A percentile compares a stretch with the other conserved stretches of the same genome.
phyloP scores from a whole-genome alignment of 2,797 vertebrate genomes.

The Schizothorax lantsangensis region DNA sequence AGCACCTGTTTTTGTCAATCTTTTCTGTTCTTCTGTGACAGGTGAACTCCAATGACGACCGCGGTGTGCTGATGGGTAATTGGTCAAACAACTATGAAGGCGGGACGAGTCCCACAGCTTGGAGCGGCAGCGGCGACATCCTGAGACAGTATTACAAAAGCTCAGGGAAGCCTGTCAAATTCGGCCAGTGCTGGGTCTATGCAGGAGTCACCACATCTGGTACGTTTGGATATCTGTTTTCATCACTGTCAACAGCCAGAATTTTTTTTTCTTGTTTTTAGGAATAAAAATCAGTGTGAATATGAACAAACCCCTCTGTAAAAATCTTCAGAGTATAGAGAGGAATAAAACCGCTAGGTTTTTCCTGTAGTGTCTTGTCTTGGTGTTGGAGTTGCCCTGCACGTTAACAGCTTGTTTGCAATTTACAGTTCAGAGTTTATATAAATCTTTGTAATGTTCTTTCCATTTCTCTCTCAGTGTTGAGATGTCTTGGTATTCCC shows the following conservation, averaged over 20 bases:
- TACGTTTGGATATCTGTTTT: conserved; percentile 33
- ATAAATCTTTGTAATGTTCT: no score
- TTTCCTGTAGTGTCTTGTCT: no score
- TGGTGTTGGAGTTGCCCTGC: no score
- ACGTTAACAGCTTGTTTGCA: no score
- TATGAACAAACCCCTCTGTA: no score
- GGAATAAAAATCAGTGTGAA: not conserved
- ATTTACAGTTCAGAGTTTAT: no score
- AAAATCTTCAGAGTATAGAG: no score
- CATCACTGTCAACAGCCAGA: not conserved
- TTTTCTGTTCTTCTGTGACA: conserved; percentile 58
- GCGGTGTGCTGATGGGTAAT: conserved; percentile 86
- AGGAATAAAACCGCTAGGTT: no score
- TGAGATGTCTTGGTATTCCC: conserved; percentile 89
- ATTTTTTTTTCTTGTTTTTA: not conserved
- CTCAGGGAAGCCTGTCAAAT: conserved; percentile 77
- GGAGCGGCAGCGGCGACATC: conserved; percentile 91
- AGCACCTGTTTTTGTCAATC: not conserved
- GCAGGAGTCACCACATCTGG: conserved; percentile 84
- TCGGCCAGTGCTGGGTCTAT: conserved; percentile 92
- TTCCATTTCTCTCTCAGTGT: conserved; percentile 71
- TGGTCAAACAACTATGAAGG: conserved; percentile 83
- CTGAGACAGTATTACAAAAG: conserved; percentile 78
- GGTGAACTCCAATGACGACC: conserved; percentile 87
- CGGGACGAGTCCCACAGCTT: conserved; percentile 83